Conservation (phyloP, 2,113 vertebrate genomes). For the Rhea pennata region DNA sequence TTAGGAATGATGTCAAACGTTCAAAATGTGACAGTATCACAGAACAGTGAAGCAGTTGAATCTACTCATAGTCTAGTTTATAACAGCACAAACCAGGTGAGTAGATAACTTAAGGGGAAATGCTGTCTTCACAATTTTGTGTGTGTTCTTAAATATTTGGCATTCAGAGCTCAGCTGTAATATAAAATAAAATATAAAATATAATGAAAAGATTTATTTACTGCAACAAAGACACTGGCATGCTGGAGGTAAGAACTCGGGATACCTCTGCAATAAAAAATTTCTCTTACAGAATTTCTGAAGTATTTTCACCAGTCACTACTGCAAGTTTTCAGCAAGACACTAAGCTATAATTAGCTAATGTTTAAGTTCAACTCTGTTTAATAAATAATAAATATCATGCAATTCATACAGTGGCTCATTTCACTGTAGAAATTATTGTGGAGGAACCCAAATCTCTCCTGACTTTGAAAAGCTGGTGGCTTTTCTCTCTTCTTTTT, state of each 20-base stretch:
- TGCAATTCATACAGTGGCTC: too few species aligned
- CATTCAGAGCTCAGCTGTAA: background rate
- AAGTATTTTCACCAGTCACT: too few species aligned
- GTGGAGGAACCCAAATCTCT: background rate
- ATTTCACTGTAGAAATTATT: too few species aligned
- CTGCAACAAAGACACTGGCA: background rate
- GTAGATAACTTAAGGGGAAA: background rate
- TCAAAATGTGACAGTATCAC: background rate
- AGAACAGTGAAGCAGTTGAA: background rate
- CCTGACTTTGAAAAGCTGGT: background rate
- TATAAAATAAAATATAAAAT: too few species aligned
- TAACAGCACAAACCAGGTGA: background rate
- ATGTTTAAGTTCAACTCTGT: too few species aligned
- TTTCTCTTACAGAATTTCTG: too few species aligned
- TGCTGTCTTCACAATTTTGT: too few species aligned
- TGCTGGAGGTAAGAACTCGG: too few species aligned
- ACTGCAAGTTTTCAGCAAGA: background rate
- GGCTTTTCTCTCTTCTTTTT: background rate
- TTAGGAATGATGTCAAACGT: conserved; percentile 24
- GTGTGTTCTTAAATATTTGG: background rate
- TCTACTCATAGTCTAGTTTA: background rate
- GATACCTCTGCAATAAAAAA: too few species aligned
- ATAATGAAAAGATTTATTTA: too few species aligned
- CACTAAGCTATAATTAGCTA: too few species aligned
- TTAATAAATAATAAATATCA: too few species aligned